Percentiles rank a stretch among this genome's conserved stretches.
These are phyloP conservation scores for Plectropomus leopardus DNA, from an alignment of 2,113 vertebrate genomes.

Conservation along the genomic window DNA sequence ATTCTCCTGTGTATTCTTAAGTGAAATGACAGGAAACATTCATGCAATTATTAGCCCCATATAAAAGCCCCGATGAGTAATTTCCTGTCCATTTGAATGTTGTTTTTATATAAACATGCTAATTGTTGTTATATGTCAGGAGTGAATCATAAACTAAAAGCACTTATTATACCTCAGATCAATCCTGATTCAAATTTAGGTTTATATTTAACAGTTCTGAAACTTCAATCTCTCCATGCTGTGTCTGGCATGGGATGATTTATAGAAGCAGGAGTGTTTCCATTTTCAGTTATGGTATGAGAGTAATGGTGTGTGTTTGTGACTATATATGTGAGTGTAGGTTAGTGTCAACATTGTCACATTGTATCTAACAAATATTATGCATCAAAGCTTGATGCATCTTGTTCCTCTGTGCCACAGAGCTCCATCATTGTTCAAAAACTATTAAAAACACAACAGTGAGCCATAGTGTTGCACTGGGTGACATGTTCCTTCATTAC, in stretches of 20 bases:
- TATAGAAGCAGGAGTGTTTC: conserved; percentile 40
- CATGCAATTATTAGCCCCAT: neutral
- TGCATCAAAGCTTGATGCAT: too few species aligned
- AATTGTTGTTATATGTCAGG: conserved; percentile 3
- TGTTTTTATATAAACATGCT: neutral
- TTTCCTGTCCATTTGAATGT: neutral
- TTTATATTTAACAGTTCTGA: neutral
- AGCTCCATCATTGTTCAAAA: too few species aligned
- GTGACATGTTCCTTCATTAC: neutral
- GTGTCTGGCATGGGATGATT: conserved; percentile 30
- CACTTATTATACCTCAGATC: neutral
- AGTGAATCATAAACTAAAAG: conserved; percentile 23
- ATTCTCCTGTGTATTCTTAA: neutral
- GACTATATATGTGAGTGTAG: neutral
- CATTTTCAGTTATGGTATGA: conserved; percentile 2
- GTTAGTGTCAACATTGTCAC: neutral
- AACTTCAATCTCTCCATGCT: neutral
- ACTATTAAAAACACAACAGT: neutral
- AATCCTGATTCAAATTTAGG: neutral
- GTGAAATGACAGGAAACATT: conserved; percentile 4
- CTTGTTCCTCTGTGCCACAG: too few species aligned
- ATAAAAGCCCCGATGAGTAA: conserved; percentile 8
- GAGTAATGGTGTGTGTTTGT: neutral
- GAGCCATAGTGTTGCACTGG: neutral
- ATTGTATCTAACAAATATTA: too few species aligned